Percentiles rank a stretch among this genome's conserved stretches.
phyloP scores from a whole-genome alignment of 2,797 vertebrate genomes.

The Gallinago solitaria region DNA sequence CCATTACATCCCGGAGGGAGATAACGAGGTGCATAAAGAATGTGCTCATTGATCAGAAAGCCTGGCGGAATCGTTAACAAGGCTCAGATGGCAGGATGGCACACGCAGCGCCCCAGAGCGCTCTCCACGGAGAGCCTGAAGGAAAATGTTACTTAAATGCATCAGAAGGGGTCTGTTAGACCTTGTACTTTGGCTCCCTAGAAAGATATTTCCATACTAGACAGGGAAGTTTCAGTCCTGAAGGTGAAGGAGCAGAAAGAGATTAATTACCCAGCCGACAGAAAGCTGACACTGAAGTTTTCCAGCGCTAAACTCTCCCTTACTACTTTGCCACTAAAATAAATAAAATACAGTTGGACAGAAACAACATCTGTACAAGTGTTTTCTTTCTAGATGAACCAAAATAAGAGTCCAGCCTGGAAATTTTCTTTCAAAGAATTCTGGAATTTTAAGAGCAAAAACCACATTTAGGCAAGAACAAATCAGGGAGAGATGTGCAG shows the following conservation, averaged over 20 bases:
- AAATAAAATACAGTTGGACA: neutral
- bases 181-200: neutral
- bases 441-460: neutral
- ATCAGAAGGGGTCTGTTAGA: neutral
- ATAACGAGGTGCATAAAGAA: neutral
- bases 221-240: neutral
- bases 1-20: neutral
- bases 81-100: neutral
- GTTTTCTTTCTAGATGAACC: neutral
- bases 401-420: neutral
- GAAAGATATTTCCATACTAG: neutral
- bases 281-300: neutral
- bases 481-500: neutral
- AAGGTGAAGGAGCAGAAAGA: neutral
- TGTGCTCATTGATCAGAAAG: neutral
- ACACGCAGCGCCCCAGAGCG: neutral
- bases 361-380: neutral
- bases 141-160: neutral
- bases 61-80: neutral
- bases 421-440: neutral
- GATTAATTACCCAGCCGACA: neutral
- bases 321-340: neutral
- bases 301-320: neutral
- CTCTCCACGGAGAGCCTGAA: neutral
- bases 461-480: neutral